phyloP scores from a whole-genome alignment of 2,113 vertebrate genomes.

The Calypte anna region DNA sequence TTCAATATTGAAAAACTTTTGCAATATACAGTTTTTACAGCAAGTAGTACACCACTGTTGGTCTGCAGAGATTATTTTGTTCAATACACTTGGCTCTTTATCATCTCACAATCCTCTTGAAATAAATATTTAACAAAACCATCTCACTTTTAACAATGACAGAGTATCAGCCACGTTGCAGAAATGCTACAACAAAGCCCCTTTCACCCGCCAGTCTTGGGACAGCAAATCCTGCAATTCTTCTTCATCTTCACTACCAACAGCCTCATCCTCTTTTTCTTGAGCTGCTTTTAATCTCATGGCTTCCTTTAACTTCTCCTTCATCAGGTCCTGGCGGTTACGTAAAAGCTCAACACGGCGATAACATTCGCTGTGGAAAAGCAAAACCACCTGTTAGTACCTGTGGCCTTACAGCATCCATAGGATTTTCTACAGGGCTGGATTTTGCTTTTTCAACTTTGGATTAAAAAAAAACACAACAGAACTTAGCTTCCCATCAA shows the following conservation, averaged over 20 bases:
- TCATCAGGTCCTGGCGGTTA: slow-evolving; percentile 86
- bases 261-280: slow-evolving; percentile 74
- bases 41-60: not conserved
- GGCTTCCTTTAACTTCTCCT: slow-evolving; percentile 73
- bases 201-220: slow-evolving; percentile 95
- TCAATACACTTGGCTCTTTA: not conserved
- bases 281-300: slow-evolving; percentile 65
- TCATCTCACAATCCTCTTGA: not conserved
- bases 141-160: not conserved
- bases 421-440: not conserved
- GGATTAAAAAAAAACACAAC: not conserved
- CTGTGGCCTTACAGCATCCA: not conserved
- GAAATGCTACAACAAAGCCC: slow-evolving; percentile 83
- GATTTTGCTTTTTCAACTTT: not conserved
- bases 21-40: slow-evolving; percentile 68
- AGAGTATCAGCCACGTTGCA: not conserved
- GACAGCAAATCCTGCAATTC: slow-evolving; percentile 88
- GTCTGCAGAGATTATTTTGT: not conserved
- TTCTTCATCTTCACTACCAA: slow-evolving; percentile 85
- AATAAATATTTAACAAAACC: slow-evolving; percentile 52
- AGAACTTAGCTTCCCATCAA: not conserved
- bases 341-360: slow-evolving; percentile 89
- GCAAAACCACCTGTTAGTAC: not conserved
- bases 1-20: slow-evolving; percentile 60
- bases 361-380: slow-evolving; percentile 82